A percentile compares a stretch with the other conserved stretches of the same genome.
Evolutionary conservation across 2,113 vertebrate genomes (phyloP).

Genomic region (Spea bombifrons): DNA sequence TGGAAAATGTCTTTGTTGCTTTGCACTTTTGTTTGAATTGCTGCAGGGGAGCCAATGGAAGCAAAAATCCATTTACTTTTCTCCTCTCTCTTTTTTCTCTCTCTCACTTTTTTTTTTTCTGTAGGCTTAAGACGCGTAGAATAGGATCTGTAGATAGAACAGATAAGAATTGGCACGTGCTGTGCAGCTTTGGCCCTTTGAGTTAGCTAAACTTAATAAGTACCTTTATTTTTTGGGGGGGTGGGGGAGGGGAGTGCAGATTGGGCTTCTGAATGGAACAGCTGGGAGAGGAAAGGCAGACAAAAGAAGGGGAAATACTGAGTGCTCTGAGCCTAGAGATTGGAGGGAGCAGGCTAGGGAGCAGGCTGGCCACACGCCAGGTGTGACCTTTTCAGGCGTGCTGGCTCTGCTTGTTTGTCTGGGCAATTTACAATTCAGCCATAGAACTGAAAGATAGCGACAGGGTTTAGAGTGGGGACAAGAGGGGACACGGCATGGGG

Average conservation of each 20-base stretch:
- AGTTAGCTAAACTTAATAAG: slow-evolving; percentile 59
- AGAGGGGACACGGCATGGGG: not conserved
- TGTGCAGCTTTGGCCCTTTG: slow-evolving; percentile 59
- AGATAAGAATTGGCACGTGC: slow-evolving; percentile 68
- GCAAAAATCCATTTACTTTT: slow-evolving; percentile 63
- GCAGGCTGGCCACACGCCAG: slow-evolving; percentile 55
- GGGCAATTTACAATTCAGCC: slow-evolving; percentile 48
- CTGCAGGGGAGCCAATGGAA: slow-evolving; percentile 70
- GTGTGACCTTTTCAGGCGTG: slow-evolving; percentile 57
- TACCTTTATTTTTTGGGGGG: slow-evolving; percentile 38
- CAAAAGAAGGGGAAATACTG: slow-evolving; percentile 55
- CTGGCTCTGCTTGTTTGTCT: slow-evolving; percentile 51
- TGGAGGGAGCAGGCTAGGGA: slow-evolving; percentile 50
- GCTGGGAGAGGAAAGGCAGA: slow-evolving; percentile 59
- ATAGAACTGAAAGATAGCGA: slow-evolving; percentile 44
- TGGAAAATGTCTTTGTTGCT: slow-evolving; percentile 84
- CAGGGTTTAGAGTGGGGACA: slow-evolving; percentile 7
- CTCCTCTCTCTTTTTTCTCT: slow-evolving; percentile 49
- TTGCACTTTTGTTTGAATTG: slow-evolving; percentile 79
- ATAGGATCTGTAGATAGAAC: slow-evolving; percentile 61
- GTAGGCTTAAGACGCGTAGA: slow-evolving; percentile 55
- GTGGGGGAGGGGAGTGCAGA: slow-evolving; percentile 44
- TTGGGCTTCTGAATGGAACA: slow-evolving; percentile 59
- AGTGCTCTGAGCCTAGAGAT: slow-evolving; percentile 54
- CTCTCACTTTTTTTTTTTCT: slow-evolving; percentile 11